These are phyloP conservation scores for Alauda arvensis DNA, from an alignment of 2,797 vertebrate species.

Conservation along the genomic window DNA sequence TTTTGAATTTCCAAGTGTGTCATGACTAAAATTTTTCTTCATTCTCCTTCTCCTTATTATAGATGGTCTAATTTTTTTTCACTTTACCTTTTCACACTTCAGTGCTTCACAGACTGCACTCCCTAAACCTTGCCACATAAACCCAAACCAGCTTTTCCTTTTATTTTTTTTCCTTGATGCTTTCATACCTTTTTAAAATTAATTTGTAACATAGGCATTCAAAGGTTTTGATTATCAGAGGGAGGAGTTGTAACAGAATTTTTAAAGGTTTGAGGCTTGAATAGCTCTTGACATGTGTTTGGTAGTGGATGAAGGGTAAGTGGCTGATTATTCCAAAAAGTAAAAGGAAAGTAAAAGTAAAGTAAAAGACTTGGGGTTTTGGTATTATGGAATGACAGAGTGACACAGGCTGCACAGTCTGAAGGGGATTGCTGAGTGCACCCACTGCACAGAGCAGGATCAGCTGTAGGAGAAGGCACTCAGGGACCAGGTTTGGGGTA, in stretches of 20 bases:
- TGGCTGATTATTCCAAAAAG: neutral
- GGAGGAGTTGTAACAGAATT: neutral
- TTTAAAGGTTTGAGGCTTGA: neutral
- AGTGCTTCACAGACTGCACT: neutral
- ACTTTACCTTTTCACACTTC: neutral
- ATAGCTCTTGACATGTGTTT: neutral
- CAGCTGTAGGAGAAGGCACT: neutral
- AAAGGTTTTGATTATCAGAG: neutral
- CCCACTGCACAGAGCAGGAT: neutral
- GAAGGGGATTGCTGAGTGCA: neutral
- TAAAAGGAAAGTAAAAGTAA: neutral
- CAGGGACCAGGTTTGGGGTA: neutral
- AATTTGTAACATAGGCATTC: neutral
- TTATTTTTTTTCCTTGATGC: neutral
- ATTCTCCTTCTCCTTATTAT: neutral
- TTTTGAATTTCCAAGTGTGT: neutral
- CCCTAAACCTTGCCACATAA: neutral
- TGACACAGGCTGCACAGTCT: fast-evolving
- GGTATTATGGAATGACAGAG: neutral
- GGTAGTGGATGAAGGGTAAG: neutral
- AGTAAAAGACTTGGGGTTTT: neutral
- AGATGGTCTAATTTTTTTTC: neutral
- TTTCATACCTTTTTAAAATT: neutral
- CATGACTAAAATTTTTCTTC: neutral
- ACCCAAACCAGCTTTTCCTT: neutral